Conservation (phyloP, 2,888 invertebrate genomes). For the Halictus quadricinctus region DNA sequence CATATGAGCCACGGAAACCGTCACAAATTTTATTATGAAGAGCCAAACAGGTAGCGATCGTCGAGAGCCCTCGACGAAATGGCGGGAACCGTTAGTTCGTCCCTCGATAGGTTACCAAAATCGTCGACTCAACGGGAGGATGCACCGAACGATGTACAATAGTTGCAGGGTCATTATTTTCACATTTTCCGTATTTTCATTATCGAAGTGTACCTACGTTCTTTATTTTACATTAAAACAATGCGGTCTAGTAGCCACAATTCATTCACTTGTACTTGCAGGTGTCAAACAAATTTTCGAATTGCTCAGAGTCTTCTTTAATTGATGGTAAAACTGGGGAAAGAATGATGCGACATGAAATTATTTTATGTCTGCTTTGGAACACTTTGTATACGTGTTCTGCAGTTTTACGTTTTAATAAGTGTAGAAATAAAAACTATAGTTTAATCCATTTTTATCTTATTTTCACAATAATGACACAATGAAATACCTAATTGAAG, state of each 20-base stretch:
- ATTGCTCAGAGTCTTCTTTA: neutral
- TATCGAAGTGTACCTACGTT: neutral
- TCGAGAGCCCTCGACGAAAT: slow-evolving; percentile 11
- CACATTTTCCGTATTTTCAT: neutral
- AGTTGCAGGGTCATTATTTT: neutral
- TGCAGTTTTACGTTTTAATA: no score
- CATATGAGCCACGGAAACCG: slow-evolving; percentile 58
- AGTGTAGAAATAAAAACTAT: no score
- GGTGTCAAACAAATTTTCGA: neutral
- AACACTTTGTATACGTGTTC: neutral
- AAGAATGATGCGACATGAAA: neutral
- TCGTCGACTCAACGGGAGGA: neutral
- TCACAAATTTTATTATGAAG: slow-evolving; percentile 58
- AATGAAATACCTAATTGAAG: no score
- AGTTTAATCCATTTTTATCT: no score
- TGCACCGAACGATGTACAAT: no score
- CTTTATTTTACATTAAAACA: neutral
- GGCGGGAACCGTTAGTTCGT: slow-evolving; percentile 27
- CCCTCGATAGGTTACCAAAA: slow-evolving; percentile 5
- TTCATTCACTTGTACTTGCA: no score
- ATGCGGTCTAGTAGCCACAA: neutral
- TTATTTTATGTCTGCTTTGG: neutral
- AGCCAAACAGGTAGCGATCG: slow-evolving; percentile 42
- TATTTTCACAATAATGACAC: no score
- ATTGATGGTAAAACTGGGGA: no score